Base-by-base conservation (phyloP, 2,797 vertebrate genomes). In the Pyrocephalus nanus region DNA sequence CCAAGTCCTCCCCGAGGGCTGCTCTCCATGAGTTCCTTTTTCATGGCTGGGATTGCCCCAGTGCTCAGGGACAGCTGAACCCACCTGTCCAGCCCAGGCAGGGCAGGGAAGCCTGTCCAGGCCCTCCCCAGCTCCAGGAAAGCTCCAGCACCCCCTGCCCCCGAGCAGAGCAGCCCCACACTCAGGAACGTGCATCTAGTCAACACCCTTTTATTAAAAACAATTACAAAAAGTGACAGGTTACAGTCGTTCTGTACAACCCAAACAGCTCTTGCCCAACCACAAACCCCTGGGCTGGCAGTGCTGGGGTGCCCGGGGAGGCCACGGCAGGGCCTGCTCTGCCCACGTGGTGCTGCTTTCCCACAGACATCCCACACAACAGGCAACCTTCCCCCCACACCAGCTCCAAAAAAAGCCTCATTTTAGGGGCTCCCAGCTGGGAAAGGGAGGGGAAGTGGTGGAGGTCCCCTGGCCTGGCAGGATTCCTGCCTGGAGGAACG, bases 201-300 rank as follows among this genome's bases (percentile, higher is more conserved):
- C 92, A 96, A 94, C 96, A 96, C 82, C 55, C 92, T 97, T 97
- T 97, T 97, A 97, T 96, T 97, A 95, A 96, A 97, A 97, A 97
- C 88, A 78, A 48, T 95, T 97, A 97, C 96, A 97, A 97, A 97
- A 96, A 91, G 94, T 90, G 76, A 90, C 92, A 90, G 94, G 86
- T 93, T 93, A 95, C 81, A 95, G 55, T 18, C 75, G 30, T 86
- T 92, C 51, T 78, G 79, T 85, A 96, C 96, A 95, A 72, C 86
- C 69, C 90, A 30, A 81, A 78, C 50, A n/a, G 64, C 70, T 72
- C 76, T 54, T 14, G 15, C 50, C 81, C 66, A 15, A 15, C 47
- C 61, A 23, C 30, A 48, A 43, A 34, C 38, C 62, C 82, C 69
- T 11, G 45, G 15, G 12, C 42, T 60, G 25, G 60, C 77, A 76